Conservation (phyloP, 1,140 invertebrate species). For the Tetramorium parvispinum region DNA sequence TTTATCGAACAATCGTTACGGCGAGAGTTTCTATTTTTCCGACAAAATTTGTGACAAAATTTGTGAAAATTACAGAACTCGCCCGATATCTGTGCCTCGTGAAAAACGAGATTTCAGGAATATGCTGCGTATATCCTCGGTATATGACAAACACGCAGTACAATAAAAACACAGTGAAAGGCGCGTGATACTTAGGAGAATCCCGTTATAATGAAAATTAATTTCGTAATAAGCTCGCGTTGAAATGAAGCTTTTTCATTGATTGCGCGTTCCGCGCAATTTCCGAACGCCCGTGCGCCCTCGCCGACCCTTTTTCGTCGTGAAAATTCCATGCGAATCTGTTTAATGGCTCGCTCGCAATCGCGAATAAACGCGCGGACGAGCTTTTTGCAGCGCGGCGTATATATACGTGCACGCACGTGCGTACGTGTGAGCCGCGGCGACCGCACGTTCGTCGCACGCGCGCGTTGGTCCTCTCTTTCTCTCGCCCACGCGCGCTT, state of each 20-base stretch:
- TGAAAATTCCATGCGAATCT: constrained; percentile 56
- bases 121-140: background rate
- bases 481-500: background rate
- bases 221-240: constrained; percentile 59
- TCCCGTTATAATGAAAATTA: constrained; percentile 53
- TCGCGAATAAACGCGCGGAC: constrained; percentile 48
- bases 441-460: constrained; percentile 19
- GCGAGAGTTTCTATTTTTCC: background rate
- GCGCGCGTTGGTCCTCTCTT: background rate
- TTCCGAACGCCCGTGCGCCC: constrained; percentile 38
- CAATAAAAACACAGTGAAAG: constrained; percentile 2
- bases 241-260: constrained; percentile 61
- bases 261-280: constrained; percentile 45
- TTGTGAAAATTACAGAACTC: background rate
- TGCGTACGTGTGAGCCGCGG: background rate
- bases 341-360: constrained; percentile 60
- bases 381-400: constrained; percentile 61
- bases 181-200: constrained; percentile 11
- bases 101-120: background rate
- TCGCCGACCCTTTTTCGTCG: constrained; percentile 36
- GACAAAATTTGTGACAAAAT: background rate
- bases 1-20: background rate
- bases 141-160: background rate
- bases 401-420: constrained; percentile 28
- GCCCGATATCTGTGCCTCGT: background rate